These are phyloP conservation scores for Oedothorax gibbosus DNA, from an alignment of 1,140 invertebrate genomes.

Conservation along the genomic window DNA sequence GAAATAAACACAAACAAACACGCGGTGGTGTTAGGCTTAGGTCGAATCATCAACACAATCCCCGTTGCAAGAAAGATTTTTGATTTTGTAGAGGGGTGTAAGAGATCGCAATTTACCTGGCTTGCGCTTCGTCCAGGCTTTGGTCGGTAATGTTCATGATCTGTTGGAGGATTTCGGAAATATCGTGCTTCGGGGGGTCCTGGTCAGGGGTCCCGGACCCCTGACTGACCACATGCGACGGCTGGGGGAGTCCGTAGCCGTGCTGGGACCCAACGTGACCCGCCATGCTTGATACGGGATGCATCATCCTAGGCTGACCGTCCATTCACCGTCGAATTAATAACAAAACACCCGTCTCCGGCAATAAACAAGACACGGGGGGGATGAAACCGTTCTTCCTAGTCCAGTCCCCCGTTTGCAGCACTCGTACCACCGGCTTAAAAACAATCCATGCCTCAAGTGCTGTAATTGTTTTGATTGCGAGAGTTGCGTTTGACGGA, in stretches of 20 bases:
- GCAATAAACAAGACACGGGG: too few species aligned
- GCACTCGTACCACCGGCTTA: constrained; percentile 46
- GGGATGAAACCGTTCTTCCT: too few species aligned
- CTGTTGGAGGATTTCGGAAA: constrained; percentile 82
- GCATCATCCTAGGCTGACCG: constrained; percentile 69
- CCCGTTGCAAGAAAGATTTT: constrained; percentile 31
- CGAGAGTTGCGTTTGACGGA: constrained; percentile 62
- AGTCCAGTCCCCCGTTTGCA: constrained; percentile 43
- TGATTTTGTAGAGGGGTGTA: constrained; percentile 27
- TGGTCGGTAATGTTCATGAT: constrained; percentile 99
- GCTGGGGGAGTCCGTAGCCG: constrained; percentile 59
- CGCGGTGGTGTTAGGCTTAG: constrained; percentile 59
- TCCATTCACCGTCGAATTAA: constrained; percentile 64
- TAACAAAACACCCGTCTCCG: neutral
- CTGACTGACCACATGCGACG: constrained; percentile 52
- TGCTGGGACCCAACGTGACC: constrained; percentile 67
- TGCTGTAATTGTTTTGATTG: constrained; percentile 64
- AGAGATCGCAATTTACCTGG: too few species aligned
- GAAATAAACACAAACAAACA: neutral
- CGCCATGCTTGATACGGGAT: constrained; percentile 70
- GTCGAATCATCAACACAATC: neutral
- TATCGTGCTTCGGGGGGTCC: constrained; percentile 68
- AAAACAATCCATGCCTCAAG: constrained; percentile 49
- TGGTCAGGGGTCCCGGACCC: constrained; percentile 69
- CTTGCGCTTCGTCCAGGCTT: constrained; percentile 97